Evolutionary conservation across 2,113 vertebrate genomes (phyloP).

Genomic region (Megalops atlanticus): DNA sequence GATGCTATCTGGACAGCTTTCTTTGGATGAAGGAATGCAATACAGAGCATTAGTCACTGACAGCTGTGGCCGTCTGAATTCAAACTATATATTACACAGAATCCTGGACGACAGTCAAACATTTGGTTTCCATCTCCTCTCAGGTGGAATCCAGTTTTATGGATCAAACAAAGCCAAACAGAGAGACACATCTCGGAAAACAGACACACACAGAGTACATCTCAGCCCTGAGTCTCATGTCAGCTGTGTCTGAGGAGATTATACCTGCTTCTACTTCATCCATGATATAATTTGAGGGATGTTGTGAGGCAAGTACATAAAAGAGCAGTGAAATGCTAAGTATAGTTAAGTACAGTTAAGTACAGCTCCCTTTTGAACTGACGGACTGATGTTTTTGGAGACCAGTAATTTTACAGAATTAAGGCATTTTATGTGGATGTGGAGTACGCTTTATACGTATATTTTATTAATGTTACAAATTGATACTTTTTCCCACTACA

Average conservation of each 20-base stretch:
- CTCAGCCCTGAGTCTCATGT: neutral
- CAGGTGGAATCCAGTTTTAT: constrained; percentile 13
- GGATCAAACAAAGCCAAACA: constrained; percentile 35
- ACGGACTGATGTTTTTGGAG: neutral
- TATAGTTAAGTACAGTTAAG: constrained; percentile 9
- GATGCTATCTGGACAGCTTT: too few species aligned
- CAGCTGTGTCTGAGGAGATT: neutral
- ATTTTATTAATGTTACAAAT: constrained; percentile 7
- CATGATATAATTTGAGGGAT: neutral
- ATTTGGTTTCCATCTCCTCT: constrained; percentile 50
- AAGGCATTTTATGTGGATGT: neutral
- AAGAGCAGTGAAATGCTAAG: neutral
- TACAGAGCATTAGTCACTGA: neutral
- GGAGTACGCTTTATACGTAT: neutral
- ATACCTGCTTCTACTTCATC: neutral
- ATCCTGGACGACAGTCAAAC: constrained; percentile 33
- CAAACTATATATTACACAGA: constrained; percentile 13
- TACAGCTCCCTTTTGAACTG: neutral
- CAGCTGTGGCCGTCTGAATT: constrained; percentile 34
- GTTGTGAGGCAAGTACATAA: neutral
- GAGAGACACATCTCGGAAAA: constrained; percentile 14
- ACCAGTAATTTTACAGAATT: constrained; percentile 4
- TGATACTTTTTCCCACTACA: neutral
- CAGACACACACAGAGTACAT: constrained; percentile 2
- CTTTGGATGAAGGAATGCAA: too few species aligned